A percentile compares a stretch with the other conserved stretches of the same genome.
phyloP scores from a whole-genome alignment of 2,113 vertebrate species.

The Astatotilapia flaviijosephi region DNA sequence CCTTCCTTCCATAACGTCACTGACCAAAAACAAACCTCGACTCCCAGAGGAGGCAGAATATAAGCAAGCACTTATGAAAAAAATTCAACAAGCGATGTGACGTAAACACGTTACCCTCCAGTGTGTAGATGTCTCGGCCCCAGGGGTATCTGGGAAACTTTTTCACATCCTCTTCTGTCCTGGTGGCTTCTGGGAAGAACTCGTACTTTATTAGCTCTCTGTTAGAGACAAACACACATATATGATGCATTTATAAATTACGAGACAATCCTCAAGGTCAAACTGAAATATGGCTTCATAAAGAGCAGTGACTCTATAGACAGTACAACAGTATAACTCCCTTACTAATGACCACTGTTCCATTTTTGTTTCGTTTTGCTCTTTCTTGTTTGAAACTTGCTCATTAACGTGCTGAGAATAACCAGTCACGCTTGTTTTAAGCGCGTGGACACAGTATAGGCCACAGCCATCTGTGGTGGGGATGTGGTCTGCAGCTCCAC shows the following conservation, averaged over 20 bases:
- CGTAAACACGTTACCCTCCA: slow-evolving; percentile 77
- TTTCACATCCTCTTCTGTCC: slow-evolving; percentile 90
- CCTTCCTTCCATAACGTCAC: not conserved
- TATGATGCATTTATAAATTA: too few relatives aligned
- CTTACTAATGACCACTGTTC: fast-evolving
- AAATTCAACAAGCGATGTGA: fast-evolving
- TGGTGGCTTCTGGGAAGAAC: slow-evolving; percentile 94
- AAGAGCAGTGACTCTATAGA: not conserved
- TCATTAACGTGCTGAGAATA: not conserved
- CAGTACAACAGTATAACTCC: fast-evolving
- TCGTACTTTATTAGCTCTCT: slow-evolving; percentile 98
- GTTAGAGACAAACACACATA: not conserved
- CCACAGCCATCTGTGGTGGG: not conserved
- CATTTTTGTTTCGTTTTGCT: not conserved
- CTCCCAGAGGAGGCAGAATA: not conserved
- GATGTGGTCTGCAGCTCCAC: not conserved
- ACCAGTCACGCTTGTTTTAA: not conserved
- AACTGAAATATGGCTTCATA: not conserved
- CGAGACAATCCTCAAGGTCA: not conserved
- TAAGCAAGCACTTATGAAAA: not conserved
- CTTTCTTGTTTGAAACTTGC: not conserved
- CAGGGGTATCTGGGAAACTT: slow-evolving; percentile 90
- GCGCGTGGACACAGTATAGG: fast-evolving
- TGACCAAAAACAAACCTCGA: not conserved
- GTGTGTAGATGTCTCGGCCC: slow-evolving; percentile 95